Conservation (phyloP, 2,797 vertebrate genomes). For the Pipistrellus nathusii region DNA sequence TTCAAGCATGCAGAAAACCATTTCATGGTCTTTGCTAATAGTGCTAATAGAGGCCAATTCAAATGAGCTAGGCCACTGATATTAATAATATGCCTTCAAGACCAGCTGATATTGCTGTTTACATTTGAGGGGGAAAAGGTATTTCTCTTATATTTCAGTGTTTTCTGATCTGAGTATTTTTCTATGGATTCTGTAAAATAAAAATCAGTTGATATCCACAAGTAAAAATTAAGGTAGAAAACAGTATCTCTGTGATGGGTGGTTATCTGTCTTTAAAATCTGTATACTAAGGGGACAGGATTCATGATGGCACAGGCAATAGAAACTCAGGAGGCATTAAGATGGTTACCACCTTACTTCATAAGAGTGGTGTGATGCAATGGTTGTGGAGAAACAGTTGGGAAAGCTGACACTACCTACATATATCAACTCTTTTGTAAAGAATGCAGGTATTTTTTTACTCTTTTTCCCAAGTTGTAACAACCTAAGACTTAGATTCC, state of each 20-base stretch:
- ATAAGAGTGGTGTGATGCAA: background rate
- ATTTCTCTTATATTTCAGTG: background rate
- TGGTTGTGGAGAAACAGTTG: background rate
- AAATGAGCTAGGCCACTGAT: background rate
- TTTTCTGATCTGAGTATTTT: constrained; percentile 19
- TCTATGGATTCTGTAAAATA: constrained; percentile 2
- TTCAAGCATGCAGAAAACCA: constrained; percentile 50
- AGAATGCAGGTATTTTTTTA: background rate
- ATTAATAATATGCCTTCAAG: background rate
- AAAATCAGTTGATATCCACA: background rate
- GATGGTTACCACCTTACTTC: no score
- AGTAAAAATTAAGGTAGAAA: background rate
- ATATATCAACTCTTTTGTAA: background rate
- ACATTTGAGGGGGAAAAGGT: background rate
- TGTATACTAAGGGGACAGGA: background rate
- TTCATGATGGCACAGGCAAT: background rate
- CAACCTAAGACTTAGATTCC: constrained; percentile 47
- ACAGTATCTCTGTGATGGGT: background rate
- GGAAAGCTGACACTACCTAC: background rate
- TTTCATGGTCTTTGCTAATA: constrained; percentile 49
- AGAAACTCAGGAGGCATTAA: background rate
- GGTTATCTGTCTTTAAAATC: background rate
- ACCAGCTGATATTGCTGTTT: background rate
- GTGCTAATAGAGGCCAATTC: constrained; percentile 5
- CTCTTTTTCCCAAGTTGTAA: background rate